These are phyloP conservation scores for Eubucco bourcierii DNA, from an alignment of 2,113 vertebrate genomes.

Conservation along the genomic window DNA sequence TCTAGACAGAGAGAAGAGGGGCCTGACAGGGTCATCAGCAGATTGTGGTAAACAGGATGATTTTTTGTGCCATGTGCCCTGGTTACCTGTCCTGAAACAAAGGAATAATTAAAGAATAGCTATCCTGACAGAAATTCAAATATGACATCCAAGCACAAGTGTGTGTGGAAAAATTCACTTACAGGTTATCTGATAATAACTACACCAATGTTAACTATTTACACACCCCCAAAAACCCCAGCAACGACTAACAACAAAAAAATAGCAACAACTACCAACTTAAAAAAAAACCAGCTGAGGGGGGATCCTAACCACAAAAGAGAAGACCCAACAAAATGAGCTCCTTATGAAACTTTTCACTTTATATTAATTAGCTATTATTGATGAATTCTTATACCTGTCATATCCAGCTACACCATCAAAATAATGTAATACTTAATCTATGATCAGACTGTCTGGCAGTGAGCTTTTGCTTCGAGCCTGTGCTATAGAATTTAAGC, in stretches of 20 bases:
- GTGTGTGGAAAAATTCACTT: neutral
- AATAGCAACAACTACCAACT: no score
- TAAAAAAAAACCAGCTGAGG: no score
- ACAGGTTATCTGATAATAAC: neutral
- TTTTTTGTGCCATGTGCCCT: neutral
- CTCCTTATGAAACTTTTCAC: neutral
- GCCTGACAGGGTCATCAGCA: neutral
- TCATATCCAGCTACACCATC: constrained; percentile 2
- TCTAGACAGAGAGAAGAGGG: constrained; percentile 36
- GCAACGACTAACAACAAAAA: no score
- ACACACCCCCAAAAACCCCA: no score
- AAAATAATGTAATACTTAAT: constrained; percentile 28
- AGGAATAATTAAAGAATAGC: neutral
- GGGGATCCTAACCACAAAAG: no score
- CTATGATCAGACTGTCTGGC: neutral
- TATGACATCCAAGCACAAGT: neutral
- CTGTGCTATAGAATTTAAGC: neutral
- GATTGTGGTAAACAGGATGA: neutral
- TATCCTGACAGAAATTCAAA: constrained; percentile 7
- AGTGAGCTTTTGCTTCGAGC: neutral
- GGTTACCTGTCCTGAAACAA: neutral
- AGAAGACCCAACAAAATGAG: neutral
- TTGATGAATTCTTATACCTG: neutral
- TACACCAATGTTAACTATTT: neutral
- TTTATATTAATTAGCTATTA: neutral